Evolutionary conservation across 2,797 vertebrate species (phyloP).

Genomic region (Apodemus agrarius): DNA sequence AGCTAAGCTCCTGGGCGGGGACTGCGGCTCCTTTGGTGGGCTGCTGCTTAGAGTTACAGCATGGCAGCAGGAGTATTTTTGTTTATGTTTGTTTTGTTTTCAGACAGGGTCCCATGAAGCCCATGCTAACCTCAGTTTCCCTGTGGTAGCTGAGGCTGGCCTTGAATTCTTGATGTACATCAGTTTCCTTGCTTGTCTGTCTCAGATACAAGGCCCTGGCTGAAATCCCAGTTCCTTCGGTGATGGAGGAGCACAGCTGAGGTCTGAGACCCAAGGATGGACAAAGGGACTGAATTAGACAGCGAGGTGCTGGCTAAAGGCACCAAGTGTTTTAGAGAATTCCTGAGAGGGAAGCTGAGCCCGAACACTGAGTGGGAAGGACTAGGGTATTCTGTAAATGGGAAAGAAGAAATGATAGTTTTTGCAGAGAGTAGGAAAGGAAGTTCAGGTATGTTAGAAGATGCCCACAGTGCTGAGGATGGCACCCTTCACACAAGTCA

Average conservation of each 20-base stretch:
- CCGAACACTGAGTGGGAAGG: background rate
- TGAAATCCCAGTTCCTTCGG: background rate
- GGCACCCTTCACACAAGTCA: background rate
- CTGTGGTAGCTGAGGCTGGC: background rate
- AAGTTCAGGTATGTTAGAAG: background rate
- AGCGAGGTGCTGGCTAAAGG: background rate
- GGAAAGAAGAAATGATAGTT: background rate
- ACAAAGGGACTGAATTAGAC: background rate
- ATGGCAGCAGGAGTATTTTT: background rate
- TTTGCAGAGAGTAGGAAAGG: background rate
- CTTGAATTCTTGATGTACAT: background rate
- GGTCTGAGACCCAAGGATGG: background rate
- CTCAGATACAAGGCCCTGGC: background rate
- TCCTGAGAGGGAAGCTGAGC: background rate
- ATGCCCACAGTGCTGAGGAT: background rate
- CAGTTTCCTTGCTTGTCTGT: background rate
- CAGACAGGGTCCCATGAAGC: background rate
- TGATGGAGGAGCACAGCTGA: background rate
- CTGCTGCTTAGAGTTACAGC: background rate
- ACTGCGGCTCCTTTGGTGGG: too few relatives aligned
- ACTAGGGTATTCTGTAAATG: background rate
- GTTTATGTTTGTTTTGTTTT: background rate
- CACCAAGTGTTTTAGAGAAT: background rate
- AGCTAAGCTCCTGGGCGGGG: background rate
- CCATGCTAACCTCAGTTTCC: background rate